phyloP scores from a whole-genome alignment of 2,113 vertebrate species.

The Cinclus mexicanus region DNA sequence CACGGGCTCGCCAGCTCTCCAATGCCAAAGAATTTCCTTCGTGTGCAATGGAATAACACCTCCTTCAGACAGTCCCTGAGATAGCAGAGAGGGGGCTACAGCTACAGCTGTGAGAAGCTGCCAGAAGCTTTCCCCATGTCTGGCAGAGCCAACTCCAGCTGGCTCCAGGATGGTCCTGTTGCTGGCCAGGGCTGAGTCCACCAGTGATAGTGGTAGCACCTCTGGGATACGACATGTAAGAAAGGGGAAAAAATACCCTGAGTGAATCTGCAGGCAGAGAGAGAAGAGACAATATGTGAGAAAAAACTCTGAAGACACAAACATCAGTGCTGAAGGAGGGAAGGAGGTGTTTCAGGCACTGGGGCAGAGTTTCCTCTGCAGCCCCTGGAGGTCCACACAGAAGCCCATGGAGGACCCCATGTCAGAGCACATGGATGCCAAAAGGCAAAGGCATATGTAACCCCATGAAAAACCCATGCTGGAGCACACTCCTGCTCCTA shows the following conservation, averaged over 20 bases:
- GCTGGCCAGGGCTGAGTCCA: neutral
- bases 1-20: rapidly evolving
- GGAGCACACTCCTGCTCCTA: neutral
- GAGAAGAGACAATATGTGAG: neutral
- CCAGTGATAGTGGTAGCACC: neutral
- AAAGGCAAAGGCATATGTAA: neutral
- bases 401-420: neutral
- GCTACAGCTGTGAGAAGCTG: neutral
- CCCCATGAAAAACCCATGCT: neutral
- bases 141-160: neutral
- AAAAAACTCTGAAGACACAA: neutral
- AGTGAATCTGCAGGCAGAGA: neutral
- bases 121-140: neutral
- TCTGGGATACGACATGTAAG: too few relatives aligned
- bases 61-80: neutral
- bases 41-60: neutral
- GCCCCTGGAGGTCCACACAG: too few relatives aligned
- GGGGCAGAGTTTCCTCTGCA: neutral
- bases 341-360: neutral
- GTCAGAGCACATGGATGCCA: neutral
- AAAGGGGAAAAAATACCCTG: neutral
- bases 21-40: neutral
- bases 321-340: neutral
- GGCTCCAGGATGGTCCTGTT: rapidly evolving
- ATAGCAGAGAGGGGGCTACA: neutral